These are phyloP conservation scores for Buathra laborator DNA, from an alignment of 2,888 invertebrate species.

Conservation along the genomic window DNA sequence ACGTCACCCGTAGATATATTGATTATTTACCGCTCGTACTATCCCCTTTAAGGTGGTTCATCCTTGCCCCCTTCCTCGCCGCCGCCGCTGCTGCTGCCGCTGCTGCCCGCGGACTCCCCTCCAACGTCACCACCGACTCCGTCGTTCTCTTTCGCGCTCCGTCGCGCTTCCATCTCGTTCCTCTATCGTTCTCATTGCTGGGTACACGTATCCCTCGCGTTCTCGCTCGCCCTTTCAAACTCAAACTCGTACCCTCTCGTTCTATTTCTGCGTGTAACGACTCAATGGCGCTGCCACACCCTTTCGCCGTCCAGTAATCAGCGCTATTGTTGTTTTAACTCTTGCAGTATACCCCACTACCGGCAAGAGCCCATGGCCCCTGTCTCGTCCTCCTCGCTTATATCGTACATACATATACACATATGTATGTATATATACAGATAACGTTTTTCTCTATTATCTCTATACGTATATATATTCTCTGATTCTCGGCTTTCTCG, in stretches of 20 bases:
- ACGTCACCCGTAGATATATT: constrained; percentile 80
- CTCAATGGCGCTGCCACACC: constrained; percentile 85
- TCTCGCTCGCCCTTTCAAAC: constrained; percentile 48
- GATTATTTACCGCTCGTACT: constrained; percentile 83
- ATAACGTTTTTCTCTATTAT: constrained; percentile 21
- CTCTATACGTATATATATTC: not conserved
- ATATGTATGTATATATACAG: constrained; percentile 19
- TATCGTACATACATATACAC: not conserved
- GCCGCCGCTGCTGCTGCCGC: constrained; percentile 51
- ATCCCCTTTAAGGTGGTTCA: constrained; percentile 85
- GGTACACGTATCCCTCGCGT: constrained; percentile 50
- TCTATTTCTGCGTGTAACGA: constrained; percentile 84
- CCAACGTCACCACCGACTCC: constrained; percentile 60
- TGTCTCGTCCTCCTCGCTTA: constrained; percentile 35
- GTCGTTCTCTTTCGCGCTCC: constrained; percentile 42
- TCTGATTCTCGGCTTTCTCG: constrained; percentile 23
- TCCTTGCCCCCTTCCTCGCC: constrained; percentile 77
- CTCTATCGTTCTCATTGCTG: constrained; percentile 48
- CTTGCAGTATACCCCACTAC: constrained; percentile 68
- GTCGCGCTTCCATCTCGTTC: constrained; percentile 57
- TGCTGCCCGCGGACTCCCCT: constrained; percentile 57
- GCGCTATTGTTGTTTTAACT: constrained; percentile 84
- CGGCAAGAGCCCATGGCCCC: constrained; percentile 30
- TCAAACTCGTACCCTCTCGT: constrained; percentile 69
- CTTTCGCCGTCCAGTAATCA: constrained; percentile 84